Conservation (phyloP, 2,888 invertebrate genomes). For the Parapristionchus giblindavisi region DNA sequence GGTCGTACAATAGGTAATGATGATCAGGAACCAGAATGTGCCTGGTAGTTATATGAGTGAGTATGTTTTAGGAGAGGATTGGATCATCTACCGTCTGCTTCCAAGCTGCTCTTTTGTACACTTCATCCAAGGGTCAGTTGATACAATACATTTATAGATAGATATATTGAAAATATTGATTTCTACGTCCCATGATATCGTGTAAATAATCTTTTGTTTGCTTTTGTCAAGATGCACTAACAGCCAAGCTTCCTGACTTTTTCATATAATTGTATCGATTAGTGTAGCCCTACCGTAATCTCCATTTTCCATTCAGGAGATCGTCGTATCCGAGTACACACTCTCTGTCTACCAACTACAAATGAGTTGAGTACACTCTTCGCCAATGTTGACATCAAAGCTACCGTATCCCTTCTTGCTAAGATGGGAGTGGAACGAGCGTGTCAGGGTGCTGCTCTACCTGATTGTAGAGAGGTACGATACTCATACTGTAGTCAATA, state of each 20-base stretch:
- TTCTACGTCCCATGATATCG: too few relatives aligned
- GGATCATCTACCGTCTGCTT: conserved; percentile 89
- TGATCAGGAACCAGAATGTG: neutral
- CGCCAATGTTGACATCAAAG: conserved; percentile 87
- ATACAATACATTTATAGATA: neutral
- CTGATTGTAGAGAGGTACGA: conserved; percentile 84
- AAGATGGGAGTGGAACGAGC: conserved; percentile 98
- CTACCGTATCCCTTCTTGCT: conserved; percentile 83
- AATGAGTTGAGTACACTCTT: conserved; percentile 85
- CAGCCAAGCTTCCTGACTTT: too few relatives aligned
- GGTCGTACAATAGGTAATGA: conserved; percentile 2
- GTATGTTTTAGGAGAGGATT: conserved; percentile 86
- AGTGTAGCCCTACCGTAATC: neutral
- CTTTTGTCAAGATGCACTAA: neutral
- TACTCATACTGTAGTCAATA: too few relatives aligned
- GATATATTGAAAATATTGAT: neutral
- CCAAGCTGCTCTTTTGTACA: conserved; percentile 96
- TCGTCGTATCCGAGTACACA: conserved; percentile 95
- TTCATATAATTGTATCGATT: neutral
- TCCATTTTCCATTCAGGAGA: conserved; percentile 77
- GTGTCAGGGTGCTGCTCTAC: conserved; percentile 78
- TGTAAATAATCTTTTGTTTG: neutral
- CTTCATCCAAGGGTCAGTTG: conserved; percentile 83
- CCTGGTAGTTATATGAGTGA: neutral
- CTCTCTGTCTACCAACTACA: conserved; percentile 90